Evolutionary conservation across 2,797 vertebrate species (phyloP), one percentile per base, ranked within the genome.

Genomic region (Liasis olivaceus): DNA sequence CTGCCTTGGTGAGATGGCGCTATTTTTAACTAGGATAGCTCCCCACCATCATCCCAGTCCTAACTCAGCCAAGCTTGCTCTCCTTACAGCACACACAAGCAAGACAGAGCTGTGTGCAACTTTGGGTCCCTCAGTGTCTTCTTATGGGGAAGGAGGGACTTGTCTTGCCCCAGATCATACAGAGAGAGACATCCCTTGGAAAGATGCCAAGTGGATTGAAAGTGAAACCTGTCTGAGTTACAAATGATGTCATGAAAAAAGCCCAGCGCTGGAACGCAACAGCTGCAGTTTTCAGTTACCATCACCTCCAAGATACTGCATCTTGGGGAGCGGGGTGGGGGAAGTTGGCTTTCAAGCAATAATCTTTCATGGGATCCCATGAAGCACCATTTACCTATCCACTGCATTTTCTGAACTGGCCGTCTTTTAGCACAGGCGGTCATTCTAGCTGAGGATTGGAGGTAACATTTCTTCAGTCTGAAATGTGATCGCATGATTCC

Each of bases 171-270:
- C 95, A 89, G 72, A 14, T 85, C 4, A 0, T 58, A 63, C 85
- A 72, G 28, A 2, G 63, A 22, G 72, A 92, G 90, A 91, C 84
- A 91, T 88, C 92, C 4, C 88, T 77, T 95, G 88, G 81, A 56
- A 94, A 28, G 86, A 94, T 94, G 92, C 93, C 93, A 95, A 95
- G 95, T 28, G 91, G 95, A 95, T 85, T 97, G 97, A 97, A 96
- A 97, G 95, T 95, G 94, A 97, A 97, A 93, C 96, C 95, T 94
- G 0, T 2, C 87, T n/a, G 0, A 93, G 92, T 58, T 0, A 77
- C 96, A 94, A 93, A 93, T 94, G 96, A 95, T 90, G 2, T 94
- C 94, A 91, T 47, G 0, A 63, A 31, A 95, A 20, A 88, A 56
- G 0, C 51, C 6, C 56, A 26, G 91, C 86, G 92, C 94, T 0